These are phyloP conservation scores for Microtus oregoni DNA, from an alignment of 2,113 vertebrate species.

Conservation along the genomic window DNA sequence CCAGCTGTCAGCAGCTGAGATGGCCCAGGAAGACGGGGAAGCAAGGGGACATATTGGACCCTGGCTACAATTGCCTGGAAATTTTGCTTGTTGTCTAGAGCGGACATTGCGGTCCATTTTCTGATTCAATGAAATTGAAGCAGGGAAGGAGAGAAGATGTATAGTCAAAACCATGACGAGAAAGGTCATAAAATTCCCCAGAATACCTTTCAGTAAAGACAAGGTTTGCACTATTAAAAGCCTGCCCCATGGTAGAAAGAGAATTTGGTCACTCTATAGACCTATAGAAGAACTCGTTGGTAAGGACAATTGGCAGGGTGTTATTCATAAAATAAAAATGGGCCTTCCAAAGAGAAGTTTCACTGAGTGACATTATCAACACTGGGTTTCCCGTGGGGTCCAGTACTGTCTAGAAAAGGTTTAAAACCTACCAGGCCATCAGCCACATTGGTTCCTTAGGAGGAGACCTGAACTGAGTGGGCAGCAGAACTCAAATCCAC, in stretches of 20 bases:
- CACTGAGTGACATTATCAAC: neutral
- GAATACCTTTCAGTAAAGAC: neutral
- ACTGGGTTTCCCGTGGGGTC: neutral
- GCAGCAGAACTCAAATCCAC: neutral
- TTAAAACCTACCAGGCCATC: neutral
- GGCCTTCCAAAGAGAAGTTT: neutral
- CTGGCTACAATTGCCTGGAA: neutral
- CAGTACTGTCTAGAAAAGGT: accelerated
- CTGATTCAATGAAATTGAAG: neutral
- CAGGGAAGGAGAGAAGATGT: neutral
- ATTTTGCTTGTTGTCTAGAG: neutral
- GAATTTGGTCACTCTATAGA: neutral
- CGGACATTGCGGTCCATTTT: neutral
- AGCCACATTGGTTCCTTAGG: neutral
- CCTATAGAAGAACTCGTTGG: neutral
- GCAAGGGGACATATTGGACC: neutral
- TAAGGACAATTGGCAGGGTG: neutral
- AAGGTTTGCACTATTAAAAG: neutral
- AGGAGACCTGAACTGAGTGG: accelerated
- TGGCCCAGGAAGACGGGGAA: accelerated
- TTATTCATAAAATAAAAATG: neutral
- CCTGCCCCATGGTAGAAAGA: neutral
- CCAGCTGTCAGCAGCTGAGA: neutral
- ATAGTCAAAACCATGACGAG: neutral
- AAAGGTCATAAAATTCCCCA: neutral